phyloP scores from a whole-genome alignment of 2,113 vertebrate genomes.

The Brachyhypopomus gauderio region DNA sequence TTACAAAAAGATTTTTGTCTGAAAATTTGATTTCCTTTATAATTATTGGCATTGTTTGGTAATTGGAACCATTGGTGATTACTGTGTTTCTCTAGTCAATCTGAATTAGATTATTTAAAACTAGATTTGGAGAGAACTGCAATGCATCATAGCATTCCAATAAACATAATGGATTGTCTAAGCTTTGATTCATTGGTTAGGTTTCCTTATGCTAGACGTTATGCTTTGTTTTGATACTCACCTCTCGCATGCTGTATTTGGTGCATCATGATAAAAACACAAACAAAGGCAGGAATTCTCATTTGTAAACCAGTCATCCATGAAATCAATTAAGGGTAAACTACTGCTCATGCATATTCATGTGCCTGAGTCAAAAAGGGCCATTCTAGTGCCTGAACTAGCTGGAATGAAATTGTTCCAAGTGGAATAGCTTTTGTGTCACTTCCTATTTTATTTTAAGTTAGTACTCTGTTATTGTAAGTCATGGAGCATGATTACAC shows the following conservation, averaged over 20 bases:
- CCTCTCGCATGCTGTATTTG: constrained; percentile 20
- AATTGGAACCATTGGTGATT: constrained; percentile 52
- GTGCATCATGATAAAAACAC: constrained; percentile 32
- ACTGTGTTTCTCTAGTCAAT: constrained; percentile 50
- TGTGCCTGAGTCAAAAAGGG: background rate
- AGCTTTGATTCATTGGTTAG: constrained; percentile 53
- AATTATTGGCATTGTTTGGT: constrained; percentile 53
- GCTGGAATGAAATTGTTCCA: background rate
- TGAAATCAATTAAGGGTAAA: constrained; percentile 17
- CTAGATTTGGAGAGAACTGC: constrained; percentile 46
- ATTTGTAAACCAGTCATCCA: constrained; percentile 47
- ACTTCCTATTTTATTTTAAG: too few relatives aligned
- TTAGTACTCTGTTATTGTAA: too few relatives aligned
- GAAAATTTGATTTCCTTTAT: constrained; percentile 41
- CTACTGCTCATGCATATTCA: constrained; percentile 25
- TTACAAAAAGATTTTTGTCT: constrained; percentile 29
- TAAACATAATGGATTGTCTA: constrained; percentile 49
- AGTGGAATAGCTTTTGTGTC: too few relatives aligned
- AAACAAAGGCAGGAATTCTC: constrained; percentile 33
- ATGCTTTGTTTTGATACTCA: constrained; percentile 48
- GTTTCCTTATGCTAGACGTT: constrained; percentile 44
- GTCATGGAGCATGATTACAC: too few relatives aligned
- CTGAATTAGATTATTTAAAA: constrained; percentile 48
- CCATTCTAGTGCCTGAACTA: background rate
- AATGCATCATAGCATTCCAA: constrained; percentile 41